Evolutionary conservation across 2,797 vertebrate species (phyloP).

Genomic region (Brachyalestes nurse): DNA sequence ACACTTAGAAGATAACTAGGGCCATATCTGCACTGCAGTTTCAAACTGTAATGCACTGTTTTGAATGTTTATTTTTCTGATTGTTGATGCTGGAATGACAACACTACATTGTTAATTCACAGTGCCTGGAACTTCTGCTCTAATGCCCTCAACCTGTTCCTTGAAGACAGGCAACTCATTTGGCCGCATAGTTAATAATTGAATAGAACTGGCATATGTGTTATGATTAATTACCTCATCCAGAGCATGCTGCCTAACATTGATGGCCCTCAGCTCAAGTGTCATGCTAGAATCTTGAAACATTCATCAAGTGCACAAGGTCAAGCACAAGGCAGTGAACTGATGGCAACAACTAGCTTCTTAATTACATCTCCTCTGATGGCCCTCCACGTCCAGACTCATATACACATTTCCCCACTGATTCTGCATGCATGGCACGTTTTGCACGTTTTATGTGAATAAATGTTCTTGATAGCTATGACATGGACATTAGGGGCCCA

Average conservation of each 20-base stretch:
- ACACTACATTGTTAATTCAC: neutral
- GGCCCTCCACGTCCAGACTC: neutral
- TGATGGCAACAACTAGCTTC: slow-evolving; percentile 44
- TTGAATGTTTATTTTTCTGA: neutral
- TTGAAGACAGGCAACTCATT: slow-evolving; percentile 32
- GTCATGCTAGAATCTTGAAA: slow-evolving; percentile 65
- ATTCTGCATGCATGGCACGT: neutral
- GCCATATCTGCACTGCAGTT: too few species aligned
- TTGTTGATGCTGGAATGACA: neutral
- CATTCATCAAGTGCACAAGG: slow-evolving; percentile 74
- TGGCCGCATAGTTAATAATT: slow-evolving; percentile 73
- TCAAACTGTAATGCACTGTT: neutral
- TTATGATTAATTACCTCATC: slow-evolving; percentile 80
- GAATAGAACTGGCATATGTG: slow-evolving; percentile 58
- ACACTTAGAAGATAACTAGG: neutral
- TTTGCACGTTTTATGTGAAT: slow-evolving; percentile 5
- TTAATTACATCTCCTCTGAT: slow-evolving; percentile 48
- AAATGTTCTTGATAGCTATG: slow-evolving; percentile 9
- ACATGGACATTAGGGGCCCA: slow-evolving; percentile 3
- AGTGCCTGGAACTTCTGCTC: slow-evolving; percentile 1
- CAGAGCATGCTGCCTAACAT: slow-evolving; percentile 68
- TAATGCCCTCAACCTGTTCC: slow-evolving; percentile 24
- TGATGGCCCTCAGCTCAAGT: slow-evolving; percentile 72
- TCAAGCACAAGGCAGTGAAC: slow-evolving; percentile 46
- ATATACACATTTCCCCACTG: neutral